Conservation (phyloP, 2,888 invertebrate genomes). For the Dexiosoma caninum region DNA sequence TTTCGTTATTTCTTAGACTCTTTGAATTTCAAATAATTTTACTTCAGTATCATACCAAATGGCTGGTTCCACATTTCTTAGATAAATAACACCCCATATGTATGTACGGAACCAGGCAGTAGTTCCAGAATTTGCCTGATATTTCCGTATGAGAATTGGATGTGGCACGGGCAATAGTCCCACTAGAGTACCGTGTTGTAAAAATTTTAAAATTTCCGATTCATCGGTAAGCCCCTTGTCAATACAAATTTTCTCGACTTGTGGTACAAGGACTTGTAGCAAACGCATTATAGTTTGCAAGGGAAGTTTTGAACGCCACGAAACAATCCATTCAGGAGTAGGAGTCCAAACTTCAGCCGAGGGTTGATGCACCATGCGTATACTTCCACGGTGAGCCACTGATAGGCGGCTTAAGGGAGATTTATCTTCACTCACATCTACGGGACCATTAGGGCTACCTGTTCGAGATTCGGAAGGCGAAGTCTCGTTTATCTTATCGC, state of each 20-base stretch:
- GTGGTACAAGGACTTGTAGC: conserved; percentile 98
- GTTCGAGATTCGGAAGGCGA: conserved; percentile 63
- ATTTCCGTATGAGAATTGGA: conserved; percentile 98
- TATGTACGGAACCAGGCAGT: conserved; percentile 99
- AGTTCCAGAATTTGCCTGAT: conserved; percentile 98
- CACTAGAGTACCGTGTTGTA: conserved; percentile 98
- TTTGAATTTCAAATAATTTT: conserved; percentile 98
- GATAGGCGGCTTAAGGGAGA: conserved; percentile 67
- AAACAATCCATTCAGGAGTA: conserved; percentile 94
- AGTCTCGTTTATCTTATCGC: conserved; percentile 63
- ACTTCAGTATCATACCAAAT: conserved; percentile 99
- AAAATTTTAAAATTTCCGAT: conserved; percentile 98
- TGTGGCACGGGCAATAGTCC: conserved; percentile 98
- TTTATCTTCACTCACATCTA: conserved; percentile 37
- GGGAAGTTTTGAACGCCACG: conserved; percentile 98
- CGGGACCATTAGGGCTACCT: conserved; percentile 46
- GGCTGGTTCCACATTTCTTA: conserved; percentile 98
- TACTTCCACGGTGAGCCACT: conserved; percentile 81
- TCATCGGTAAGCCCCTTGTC: conserved; percentile 99
- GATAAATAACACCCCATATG: conserved; percentile 99
- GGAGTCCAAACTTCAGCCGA: conserved; percentile 85
- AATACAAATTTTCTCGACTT: conserved; percentile 99
- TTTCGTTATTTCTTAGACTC: conserved; percentile 82
- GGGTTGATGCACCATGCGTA: conserved; percentile 79
- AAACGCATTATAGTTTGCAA: conserved; percentile 99